Conservation (phyloP, 2,888 invertebrate species). For the Dasypolia templi region DNA sequence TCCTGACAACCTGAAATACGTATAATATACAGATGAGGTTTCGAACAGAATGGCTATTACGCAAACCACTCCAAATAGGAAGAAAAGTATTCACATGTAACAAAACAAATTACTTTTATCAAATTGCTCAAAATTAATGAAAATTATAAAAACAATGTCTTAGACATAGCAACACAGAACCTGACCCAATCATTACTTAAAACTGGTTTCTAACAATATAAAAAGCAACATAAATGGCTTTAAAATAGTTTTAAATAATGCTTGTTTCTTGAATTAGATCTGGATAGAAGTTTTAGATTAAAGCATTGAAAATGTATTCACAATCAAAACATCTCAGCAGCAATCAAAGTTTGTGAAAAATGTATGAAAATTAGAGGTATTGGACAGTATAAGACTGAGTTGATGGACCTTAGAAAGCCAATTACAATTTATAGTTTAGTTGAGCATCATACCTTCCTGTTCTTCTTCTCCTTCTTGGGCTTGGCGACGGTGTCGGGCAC, state of each 20-base stretch:
- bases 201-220: neutral
- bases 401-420: neutral
- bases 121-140: neutral
- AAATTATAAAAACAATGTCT: neutral
- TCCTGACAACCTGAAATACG: slow-evolving; percentile 90
- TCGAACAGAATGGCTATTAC: neutral
- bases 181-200: neutral
- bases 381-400: neutral
- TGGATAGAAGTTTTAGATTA: no score
- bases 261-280: neutral
- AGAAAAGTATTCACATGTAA: neutral
- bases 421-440: neutral
- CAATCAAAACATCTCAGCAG: neutral
- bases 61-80: neutral
- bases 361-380: neutral
- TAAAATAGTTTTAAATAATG: neutral
- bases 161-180: neutral
- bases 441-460: slow-evolving; percentile 79
- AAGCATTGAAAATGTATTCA: neutral
- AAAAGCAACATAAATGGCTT: no score
- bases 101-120: neutral
- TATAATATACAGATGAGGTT: neutral
- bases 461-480: slow-evolving; percentile 87
- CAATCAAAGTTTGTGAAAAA: neutral
- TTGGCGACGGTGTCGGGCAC: slow-evolving; percentile 70